Evolutionary conservation across 2,113 vertebrate genomes (phyloP).

Genomic region (Picathartes gymnocephalus): DNA sequence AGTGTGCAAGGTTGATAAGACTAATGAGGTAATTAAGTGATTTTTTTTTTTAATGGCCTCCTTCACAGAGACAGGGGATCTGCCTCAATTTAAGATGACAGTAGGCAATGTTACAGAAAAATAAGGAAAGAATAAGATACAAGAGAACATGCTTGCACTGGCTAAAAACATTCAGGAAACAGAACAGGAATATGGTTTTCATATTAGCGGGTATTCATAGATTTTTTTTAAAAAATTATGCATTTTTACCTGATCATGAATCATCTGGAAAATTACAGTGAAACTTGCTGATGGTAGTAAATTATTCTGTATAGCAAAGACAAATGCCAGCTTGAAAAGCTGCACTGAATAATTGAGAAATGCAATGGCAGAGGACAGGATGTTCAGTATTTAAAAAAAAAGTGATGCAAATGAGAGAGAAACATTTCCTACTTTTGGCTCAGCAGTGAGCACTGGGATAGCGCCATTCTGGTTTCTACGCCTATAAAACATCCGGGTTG

Average conservation of each 20-base stretch:
- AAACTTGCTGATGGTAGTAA: neutral
- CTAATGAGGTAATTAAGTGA: neutral
- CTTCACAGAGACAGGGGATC: neutral
- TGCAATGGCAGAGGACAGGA: neutral
- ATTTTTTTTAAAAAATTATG: neutral
- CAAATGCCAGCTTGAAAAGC: neutral
- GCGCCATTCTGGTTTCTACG: neutral
- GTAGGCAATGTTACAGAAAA: neutral
- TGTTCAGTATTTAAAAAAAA: neutral
- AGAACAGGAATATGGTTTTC: neutral
- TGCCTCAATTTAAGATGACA: neutral
- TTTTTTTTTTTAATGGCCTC: neutral
- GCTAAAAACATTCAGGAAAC: neutral
- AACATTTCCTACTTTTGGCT: neutral
- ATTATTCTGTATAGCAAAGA: neutral
- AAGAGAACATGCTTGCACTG: neutral
- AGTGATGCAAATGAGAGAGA: neutral
- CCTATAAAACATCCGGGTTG: neutral
- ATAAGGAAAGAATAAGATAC: neutral
- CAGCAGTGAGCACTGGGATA: neutral
- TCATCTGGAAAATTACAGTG: neutral
- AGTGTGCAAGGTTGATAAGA: neutral
- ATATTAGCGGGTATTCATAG: neutral
- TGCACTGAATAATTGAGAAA: neutral
- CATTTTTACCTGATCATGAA: neutral